A percentile compares a stretch with the other conserved stretches of the same genome.
phyloP scores from a whole-genome alignment of 2,888 invertebrate species.

The Lepidonotus clava region DNA sequence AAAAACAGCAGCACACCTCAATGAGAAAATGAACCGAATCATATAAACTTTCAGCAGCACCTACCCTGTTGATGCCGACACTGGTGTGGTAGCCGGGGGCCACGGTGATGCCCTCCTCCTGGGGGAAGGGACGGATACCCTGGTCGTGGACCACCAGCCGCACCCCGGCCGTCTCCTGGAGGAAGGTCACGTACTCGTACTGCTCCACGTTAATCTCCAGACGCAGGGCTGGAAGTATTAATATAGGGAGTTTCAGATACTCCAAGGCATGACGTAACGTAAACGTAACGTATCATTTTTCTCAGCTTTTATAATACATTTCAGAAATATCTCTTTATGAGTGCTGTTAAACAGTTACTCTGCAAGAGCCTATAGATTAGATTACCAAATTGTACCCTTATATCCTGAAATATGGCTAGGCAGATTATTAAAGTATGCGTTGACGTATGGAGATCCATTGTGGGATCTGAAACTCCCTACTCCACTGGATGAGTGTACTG shows the following conservation, averaged over 20 bases:
- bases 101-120: slow-evolving; percentile 64
- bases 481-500: neutral
- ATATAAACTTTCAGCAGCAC: no score
- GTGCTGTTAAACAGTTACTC: no score
- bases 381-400: no score
- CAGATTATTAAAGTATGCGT: neutral
- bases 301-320: no score
- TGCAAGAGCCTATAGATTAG: no score
- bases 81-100: slow-evolving; percentile 64
- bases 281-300: no score
- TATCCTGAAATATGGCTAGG: neutral
- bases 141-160: slow-evolving; percentile 63
- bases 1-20: no score
- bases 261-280: no score
- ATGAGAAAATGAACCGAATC: no score
- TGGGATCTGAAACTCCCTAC: neutral
- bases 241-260: no score
- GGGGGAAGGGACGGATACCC: slow-evolving; percentile 63
- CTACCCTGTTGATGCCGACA: slow-evolving; percentile 62
- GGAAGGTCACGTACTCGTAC: slow-evolving; percentile 60
- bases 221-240: slow-evolving; percentile 57
- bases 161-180: slow-evolving; percentile 61
- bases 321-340: no score
- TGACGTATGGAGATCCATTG: neutral
- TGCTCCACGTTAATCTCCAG: slow-evolving; percentile 63